Evolutionary conservation across 1,140 invertebrate genomes (phyloP), one percentile per base, ranked within the genome.

Genomic region (Eufriesea mexicana): DNA sequence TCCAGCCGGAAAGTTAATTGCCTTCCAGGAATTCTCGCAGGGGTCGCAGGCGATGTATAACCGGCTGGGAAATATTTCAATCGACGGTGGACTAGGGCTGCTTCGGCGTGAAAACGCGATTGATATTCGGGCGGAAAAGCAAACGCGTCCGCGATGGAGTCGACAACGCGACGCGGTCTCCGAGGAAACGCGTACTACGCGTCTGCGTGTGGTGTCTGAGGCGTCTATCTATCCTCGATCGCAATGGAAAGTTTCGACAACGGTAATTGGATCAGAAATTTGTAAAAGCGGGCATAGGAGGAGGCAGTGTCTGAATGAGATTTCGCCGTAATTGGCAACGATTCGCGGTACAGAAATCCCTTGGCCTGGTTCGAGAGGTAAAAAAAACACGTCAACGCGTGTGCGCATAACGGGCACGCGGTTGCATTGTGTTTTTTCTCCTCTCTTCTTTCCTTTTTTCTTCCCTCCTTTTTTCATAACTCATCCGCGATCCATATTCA

Each of bases 401-500:
- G 76, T 55, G 51, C 76, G 14, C 72, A 59, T 76, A 76, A 76
- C 61, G 64, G 42, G 35, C 23, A 35, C 35, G 49, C 49, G 35
- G 28, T 54, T 55, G 47, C 70, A 55, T 80, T 64, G 61, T 74
- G 25, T 55, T 55, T 42, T 47, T 35, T 20, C 14, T 54, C n/a
- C 16, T n/a, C 16, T 59, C 18, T 45, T 57, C 25, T 71, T 71
- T 70, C 61, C n/a, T 45, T 23, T 5, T 42, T 28, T 20, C 18
- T n/a, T 16, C 12, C 23, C 14, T 57, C n/a, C n/a, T 51, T 42
- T 75, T 81, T 81, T 55, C 25, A 75, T 66, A 74, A 81, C 71
- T 81, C 70, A 66, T 81, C 42, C 61, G n/a, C 61, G 71, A 81
- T 81, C 70, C 79, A 81, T 81, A 81, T 81, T 81, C 71, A 81